Evolutionary conservation across 2,797 vertebrate species (phyloP), one percentile per base, ranked within the genome.

Genomic region (Cynodonichthys magdalenae): DNA sequence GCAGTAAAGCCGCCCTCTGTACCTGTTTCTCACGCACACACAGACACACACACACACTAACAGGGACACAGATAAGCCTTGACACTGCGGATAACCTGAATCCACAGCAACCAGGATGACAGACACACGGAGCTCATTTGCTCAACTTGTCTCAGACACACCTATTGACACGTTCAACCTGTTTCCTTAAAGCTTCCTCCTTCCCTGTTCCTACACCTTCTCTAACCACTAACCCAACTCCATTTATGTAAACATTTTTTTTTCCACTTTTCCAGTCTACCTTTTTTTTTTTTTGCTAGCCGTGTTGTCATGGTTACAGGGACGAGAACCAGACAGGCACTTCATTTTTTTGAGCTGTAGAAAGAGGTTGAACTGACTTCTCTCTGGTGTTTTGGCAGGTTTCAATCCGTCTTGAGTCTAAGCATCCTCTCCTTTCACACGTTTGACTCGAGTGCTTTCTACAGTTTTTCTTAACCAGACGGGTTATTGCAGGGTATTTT

Each of bases 231-330:
- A 18, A 17, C 15, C 63, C 42, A 49, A 59, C 51, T 48, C 50
- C 45, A 68, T 66, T 28, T 55, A 31, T 48, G 54, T 41, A 46
- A 57, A 75, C 61, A 53, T 42, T 56, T 63, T 45, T 44, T 10
- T 34, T 24, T 24, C 24, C 51, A 4, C 59, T 49, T 31, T 31
- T 46, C 56, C 51, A 27, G 17, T 51, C 36, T 66, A 18, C 31
- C 39, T 53, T 69, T 44, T 20, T 69, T 50, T 39, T 48, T 53
- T 60, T 56, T 53, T 39, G 47, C 76, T 59, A 46, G 59, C 66
- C 27, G 64, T 18, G 89, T 89, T 83, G 87, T 85, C 88, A 90
- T 89, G 82, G 86, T 59, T 77, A 89, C 65, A 47, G 64, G 58
- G 73, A 80, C 56, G 59, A 75, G 70, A 77, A 74, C 61, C 84